Percentiles rank a stretch among this genome's conserved stretches.
Conservation (phyloP, 2,888 invertebrate species). For the Calliphora vomitoria region DNA sequence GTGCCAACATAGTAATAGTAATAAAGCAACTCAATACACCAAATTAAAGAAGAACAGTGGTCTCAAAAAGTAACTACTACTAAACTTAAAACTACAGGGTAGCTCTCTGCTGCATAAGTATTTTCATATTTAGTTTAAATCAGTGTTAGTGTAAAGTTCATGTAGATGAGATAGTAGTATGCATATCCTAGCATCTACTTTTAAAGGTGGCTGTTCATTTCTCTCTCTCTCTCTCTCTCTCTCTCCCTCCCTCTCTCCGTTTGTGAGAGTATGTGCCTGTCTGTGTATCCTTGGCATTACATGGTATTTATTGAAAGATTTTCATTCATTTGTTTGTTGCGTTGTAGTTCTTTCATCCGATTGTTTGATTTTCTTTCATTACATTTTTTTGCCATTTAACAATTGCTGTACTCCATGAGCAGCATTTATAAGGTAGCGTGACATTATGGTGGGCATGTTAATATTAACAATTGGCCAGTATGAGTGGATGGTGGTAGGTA, state of each 20-base stretch:
- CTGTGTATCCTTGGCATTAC: not conserved
- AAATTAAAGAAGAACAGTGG: too few relatives aligned
- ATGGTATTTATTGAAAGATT: conserved; percentile 7
- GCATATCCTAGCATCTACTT: too few relatives aligned
- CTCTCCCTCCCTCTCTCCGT: not conserved
- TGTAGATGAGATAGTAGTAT: too few relatives aligned
- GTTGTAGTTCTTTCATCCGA: not conserved
- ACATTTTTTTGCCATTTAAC: not conserved
- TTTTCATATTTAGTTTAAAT: too few relatives aligned
- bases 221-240: too few relatives aligned
- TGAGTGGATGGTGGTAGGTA: not conserved
- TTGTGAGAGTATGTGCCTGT: not conserved
- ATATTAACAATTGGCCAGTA: not conserved
- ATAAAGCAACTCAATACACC: too few relatives aligned
- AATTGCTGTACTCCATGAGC: not conserved
- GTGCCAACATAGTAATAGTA: too few relatives aligned
- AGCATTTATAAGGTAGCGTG: not conserved
- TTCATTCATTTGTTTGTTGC: not conserved
- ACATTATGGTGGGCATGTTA: not conserved
- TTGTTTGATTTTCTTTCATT: not conserved
- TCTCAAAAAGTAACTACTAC: too few relatives aligned
- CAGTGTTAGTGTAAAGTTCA: too few relatives aligned
- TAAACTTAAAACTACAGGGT: too few relatives aligned
- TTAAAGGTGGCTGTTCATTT: too few relatives aligned
- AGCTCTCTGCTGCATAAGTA: too few relatives aligned